Base-by-base conservation (phyloP, 2,888 invertebrate species). In the Hemithea aestivaria region DNA sequence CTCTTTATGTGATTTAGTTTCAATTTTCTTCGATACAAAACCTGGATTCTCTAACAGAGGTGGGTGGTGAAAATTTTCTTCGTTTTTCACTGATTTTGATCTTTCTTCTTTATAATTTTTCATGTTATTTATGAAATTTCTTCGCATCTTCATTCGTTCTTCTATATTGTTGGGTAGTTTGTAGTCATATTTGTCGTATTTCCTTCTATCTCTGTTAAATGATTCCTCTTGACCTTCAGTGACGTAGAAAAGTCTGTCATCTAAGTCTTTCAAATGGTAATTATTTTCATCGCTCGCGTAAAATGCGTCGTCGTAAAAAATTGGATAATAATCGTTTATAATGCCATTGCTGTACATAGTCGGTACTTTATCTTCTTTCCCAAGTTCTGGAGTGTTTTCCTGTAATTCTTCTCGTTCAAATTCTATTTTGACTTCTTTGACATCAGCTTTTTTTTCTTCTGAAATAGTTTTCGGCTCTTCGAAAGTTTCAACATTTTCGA, bases 281-380 rank as follows among this genome's bases (percentile, higher is more conserved):
- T 67, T 69, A 22, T 67, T 69, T 48, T 71, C 72, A 20, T 62
- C 62, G 12, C 65, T 63, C 9, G 51, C 51, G 11, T 61, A 59
- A 24, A 62, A 62, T 6, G 57, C 47, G 37, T 63, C 72, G 7
- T 76, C 77, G 20, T 59, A 62, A 24, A 85, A 85, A 33, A 72
- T 60, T 0, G 84, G 84, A 33, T 78, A 83, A 34, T 83, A 85
- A 36, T 84, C 83, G 2, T 74, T 66, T 2, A 67, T 47, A 1
- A 73, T 51, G 9, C 60, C 58, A 31, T 73, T 64, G 7, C 56
- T 56, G 10, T 46, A 36, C 6, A 62, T 42, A 31, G 52, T 54
- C 10, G 59, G 54, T n/a, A 68, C 35, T 20, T 46, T 32, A 28
- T 66, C 54, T 53, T 72, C 67, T 29, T 42, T 36, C 5, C 53